Evolutionary conservation across 2,113 vertebrate genomes (phyloP), one percentile per base, ranked within the genome.

Genomic region (Nannospalax galili): DNA sequence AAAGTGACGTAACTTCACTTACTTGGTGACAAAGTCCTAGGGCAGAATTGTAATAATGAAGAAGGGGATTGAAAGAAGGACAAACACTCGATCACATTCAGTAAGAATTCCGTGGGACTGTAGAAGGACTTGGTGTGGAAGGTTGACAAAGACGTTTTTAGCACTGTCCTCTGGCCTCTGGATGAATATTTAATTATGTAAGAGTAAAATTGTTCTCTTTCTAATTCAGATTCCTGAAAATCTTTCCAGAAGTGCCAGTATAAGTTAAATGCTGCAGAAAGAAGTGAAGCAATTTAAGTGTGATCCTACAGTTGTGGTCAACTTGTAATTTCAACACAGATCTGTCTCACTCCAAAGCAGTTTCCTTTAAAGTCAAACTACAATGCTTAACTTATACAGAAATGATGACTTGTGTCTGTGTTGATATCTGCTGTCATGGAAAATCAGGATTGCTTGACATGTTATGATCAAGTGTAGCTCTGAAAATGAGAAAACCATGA

Each of bases 201-300:
- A 74, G 37, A 79, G 12, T 45, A 89, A 86, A 85, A 64, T 58
- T 67, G 42, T 78, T 95, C 95, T 96, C 73, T 79, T 93, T 82
- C 30, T 78, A 94, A 73, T 52, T n/a, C 32, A 91, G 20, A 64
- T 24, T 30, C 22, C 60, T 79, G 11, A 11, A 86, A 78, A 3
- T 30, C 28, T 78, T 95, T 92, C 48, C 37, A 90, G 32, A 84
- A 86, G 73, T 88, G 26, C 10, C 72, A 88, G 52, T 26, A 10
- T 75, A 91, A 73, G 20, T 45, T 67, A 73, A 17, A 12, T 80
- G 32, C 60, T 58, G 22, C 7, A 74, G 6, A 91, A 88, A 77
- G 37, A 95, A 94, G 4, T 42, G 22, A 80, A 84, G 35, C 40
- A 56, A 22, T 0, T 75, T 84, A 91, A 73, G 9, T 37, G 24